Percentiles rank a stretch among this genome's conserved stretches.
Evolutionary conservation across 1,140 invertebrate genomes (phyloP).

Genomic region (Lepidurus apus): DNA sequence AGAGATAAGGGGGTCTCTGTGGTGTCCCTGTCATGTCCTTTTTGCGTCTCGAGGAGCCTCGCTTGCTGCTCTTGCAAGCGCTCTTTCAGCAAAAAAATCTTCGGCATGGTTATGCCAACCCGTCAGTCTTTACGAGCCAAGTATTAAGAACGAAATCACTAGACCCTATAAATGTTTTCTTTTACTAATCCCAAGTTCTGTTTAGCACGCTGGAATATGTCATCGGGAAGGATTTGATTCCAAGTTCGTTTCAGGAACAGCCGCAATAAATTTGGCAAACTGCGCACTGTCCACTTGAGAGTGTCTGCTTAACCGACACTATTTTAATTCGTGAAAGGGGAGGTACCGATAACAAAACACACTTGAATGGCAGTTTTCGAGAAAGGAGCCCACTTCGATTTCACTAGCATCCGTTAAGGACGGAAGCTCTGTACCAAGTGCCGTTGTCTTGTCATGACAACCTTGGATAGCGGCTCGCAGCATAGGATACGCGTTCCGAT

Average conservation of each 20-base stretch:
- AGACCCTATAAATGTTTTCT: too few relatives aligned
- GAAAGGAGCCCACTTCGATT: background rate
- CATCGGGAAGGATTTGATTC: too few relatives aligned
- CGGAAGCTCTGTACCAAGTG: constrained; percentile 20
- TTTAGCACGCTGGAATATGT: too few relatives aligned
- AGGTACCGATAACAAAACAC: background rate
- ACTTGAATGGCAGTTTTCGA: background rate
- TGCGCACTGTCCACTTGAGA: too few relatives aligned
- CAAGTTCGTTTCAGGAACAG: too few relatives aligned
- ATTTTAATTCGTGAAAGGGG: background rate
- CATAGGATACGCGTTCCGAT: too few relatives aligned
- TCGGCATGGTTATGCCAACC: constrained; percentile 59
- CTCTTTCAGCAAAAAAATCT: constrained; percentile 83
- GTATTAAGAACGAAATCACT: background rate
- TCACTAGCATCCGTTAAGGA: constrained; percentile 21
- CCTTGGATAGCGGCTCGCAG: background rate
- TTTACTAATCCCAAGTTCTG: too few relatives aligned
- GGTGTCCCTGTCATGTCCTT: constrained; percentile 40
- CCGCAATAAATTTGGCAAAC: too few relatives aligned
- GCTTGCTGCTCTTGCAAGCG: constrained; percentile 80
- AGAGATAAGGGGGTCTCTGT: constrained; percentile 10
- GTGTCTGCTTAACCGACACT: too few relatives aligned
- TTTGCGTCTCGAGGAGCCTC: constrained; percentile 68
- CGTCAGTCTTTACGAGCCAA: background rate
- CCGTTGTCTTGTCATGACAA: constrained; percentile 21